Evolutionary conservation across 2,888 invertebrate genomes (phyloP).

Genomic region (Rhamphomyia laevipes): DNA sequence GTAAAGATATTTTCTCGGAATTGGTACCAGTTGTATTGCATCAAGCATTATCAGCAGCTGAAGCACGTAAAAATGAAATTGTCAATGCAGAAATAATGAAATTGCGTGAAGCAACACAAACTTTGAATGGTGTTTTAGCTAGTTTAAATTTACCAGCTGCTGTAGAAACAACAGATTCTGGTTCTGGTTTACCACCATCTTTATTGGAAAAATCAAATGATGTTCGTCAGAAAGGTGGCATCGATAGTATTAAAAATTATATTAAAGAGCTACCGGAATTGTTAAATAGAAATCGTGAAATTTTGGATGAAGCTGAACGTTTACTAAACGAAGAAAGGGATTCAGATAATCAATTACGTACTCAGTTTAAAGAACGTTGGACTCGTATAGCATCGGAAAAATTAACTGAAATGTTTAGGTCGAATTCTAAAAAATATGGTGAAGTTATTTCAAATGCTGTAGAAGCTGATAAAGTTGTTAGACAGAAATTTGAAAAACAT

Average conservation of each 20-base stretch:
- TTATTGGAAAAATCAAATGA: conserved; percentile 73
- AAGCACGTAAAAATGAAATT: conserved; percentile 73
- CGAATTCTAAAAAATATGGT: conserved; percentile 85
- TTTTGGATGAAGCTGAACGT: conserved; percentile 80
- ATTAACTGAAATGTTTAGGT: conserved; percentile 78
- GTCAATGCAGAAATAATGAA: conserved; percentile 75
- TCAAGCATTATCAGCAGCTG: conserved; percentile 77
- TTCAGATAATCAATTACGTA: conserved; percentile 75
- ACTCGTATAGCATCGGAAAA: conserved; percentile 74
- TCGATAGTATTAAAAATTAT: conserved; percentile 54
- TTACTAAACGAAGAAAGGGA: conserved; percentile 84
- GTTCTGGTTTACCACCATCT: conserved; percentile 72
- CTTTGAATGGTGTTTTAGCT: conserved; percentile 82
- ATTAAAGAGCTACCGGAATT: conserved; percentile 83
- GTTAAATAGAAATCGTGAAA: conserved; percentile 84
- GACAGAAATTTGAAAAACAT: conserved; percentile 73
- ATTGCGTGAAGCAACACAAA: conserved; percentile 81
- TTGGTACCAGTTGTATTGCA: conserved; percentile 86
- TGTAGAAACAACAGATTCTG: conserved; percentile 65
- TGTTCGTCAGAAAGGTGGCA: conserved; percentile 67
- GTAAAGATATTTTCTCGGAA: conserved; percentile 75
- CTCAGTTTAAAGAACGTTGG: conserved; percentile 91
- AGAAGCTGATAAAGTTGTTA: conserved; percentile 68
- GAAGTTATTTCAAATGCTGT: conserved; percentile 87
- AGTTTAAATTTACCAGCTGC: conserved; percentile 96